Base-by-base conservation (phyloP, 2,888 invertebrate species). In the Laothoe populi region DNA sequence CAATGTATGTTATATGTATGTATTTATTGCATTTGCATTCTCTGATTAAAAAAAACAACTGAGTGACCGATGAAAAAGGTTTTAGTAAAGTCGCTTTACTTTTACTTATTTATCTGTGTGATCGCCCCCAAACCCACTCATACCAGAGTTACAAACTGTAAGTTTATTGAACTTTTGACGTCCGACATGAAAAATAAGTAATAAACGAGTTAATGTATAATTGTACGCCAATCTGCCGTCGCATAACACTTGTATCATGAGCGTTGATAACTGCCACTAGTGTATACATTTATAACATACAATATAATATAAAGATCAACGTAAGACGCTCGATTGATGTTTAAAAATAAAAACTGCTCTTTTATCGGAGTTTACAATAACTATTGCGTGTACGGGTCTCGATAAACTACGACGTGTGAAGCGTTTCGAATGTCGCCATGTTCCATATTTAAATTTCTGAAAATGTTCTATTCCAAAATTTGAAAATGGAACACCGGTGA, bases 211-310 rank as follows among this genome's bases (percentile, higher is more conserved):
- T 16, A 40, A n/a, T 80, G 70, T 45, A 65, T 71, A 70, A 73
- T 68, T 74, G 68, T 75, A 77, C 72, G 70, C 71, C 70, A 74
- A 72, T 75, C 71, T 74, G 74, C 81, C 78, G 78, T 80, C 79
- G 79, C 75, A 75, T 69, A 64, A 73, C 65, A 48, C 67, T 67
- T 65, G 57, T 66, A 60, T 61, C 49, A 42, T 40, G 83, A 88
- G 85, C 87, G 84, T 88, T 81, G 72, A 87, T 83, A 86, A 92
- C 92, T 92, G 92, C 92, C 92, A 92, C 85, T 92, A 92, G 90
- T 79, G 78, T 84, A 85, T 82, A 87, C 81, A 80, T 82, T 81
- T 87, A 79, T 87, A 86, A 87, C 85, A 85, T 83, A 83, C 78
- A 84, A 80, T 78, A 82, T 81, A 79, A 78, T 84, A 80, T 83